Percentiles rank a stretch among this genome's conserved stretches.
Evolutionary conservation across 1,140 invertebrate genomes (phyloP).

Genomic region (Delia radicum): DNA sequence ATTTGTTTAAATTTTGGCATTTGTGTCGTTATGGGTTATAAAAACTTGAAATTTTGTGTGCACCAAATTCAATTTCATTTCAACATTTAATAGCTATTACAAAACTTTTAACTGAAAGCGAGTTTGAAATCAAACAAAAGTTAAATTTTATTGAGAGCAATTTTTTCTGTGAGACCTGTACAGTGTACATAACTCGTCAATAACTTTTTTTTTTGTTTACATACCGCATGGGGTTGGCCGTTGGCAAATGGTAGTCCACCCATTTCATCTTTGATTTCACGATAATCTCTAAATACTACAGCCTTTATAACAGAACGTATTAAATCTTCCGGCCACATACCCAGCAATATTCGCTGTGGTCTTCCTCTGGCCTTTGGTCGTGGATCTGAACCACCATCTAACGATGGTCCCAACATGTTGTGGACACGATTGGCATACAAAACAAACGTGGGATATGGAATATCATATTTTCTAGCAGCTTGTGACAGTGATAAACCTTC

Average conservation of each 20-base stretch:
- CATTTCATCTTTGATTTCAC: constrained; percentile 76
- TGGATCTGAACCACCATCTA: constrained; percentile 83
- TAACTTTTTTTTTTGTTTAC: constrained; percentile 31
- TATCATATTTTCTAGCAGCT: constrained; percentile 88
- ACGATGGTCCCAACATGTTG: constrained; percentile 88
- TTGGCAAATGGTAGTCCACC: constrained; percentile 59
- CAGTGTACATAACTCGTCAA: background rate
- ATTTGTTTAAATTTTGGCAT: too few relatives aligned
- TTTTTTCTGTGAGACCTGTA: too few relatives aligned
- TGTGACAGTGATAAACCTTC: constrained; percentile 86
- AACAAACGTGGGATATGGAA: constrained; percentile 91
- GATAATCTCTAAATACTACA: constrained; percentile 83
- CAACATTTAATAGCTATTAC: too few relatives aligned
- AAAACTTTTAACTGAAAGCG: too few relatives aligned
- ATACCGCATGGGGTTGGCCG: constrained; percentile 49
- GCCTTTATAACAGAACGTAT: constrained; percentile 87
- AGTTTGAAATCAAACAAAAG: too few relatives aligned
- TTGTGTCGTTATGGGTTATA: too few relatives aligned
- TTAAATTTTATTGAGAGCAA: too few relatives aligned
- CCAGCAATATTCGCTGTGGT: constrained; percentile 84
- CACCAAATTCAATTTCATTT: too few relatives aligned
- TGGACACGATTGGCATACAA: constrained; percentile 91
- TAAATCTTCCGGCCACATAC: constrained; percentile 90
- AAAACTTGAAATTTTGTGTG: background rate
- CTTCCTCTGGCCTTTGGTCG: constrained; percentile 85